phyloP scores from a whole-genome alignment of 2,797 vertebrate species.

The Mus caroli region DNA sequence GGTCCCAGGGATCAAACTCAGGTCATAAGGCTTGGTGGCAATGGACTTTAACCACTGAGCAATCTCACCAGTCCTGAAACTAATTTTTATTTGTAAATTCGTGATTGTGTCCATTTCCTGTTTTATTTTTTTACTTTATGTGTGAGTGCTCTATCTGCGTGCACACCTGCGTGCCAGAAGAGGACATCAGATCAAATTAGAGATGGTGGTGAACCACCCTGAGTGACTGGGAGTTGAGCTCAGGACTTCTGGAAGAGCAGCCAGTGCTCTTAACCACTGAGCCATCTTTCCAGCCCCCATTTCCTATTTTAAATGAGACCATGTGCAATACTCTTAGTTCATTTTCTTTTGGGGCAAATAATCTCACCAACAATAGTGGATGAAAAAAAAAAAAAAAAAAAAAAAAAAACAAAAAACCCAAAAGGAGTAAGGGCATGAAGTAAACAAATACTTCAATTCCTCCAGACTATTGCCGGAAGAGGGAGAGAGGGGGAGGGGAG shows the following conservation, averaged over 20 bases:
- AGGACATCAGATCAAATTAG: not conserved
- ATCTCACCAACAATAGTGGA: slow-evolving; percentile 1
- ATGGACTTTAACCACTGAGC: not conserved
- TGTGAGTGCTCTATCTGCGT: not conserved
- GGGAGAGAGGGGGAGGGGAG: not conserved
- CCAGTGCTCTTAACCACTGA: no score
- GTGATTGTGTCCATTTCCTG: not conserved
- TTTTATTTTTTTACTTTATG: not conserved
- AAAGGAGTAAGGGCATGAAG: slow-evolving; percentile 13
- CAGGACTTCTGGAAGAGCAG: no score
- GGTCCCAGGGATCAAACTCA: not conserved
- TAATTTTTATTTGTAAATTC: slow-evolving; percentile 50
- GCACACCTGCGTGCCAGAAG: not conserved
- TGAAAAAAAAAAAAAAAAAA: slow-evolving; percentile 58
- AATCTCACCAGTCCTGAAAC: not conserved
- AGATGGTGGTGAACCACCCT: not conserved
- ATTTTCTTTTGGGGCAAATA: slow-evolving; percentile 1
- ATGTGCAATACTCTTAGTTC: slow-evolving; percentile 9
- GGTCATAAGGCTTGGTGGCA: not conserved
- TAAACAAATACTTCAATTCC: slow-evolving; percentile 33
- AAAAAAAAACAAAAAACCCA: slow-evolving; percentile 44
- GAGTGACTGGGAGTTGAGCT: no score
- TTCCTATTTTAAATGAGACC: slow-evolving; percentile 29
- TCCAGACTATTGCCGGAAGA: not conserved
- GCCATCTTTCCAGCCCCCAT: no score